phyloP scores from a whole-genome alignment of 1,140 invertebrate species.

The Panulirus ornatus region DNA sequence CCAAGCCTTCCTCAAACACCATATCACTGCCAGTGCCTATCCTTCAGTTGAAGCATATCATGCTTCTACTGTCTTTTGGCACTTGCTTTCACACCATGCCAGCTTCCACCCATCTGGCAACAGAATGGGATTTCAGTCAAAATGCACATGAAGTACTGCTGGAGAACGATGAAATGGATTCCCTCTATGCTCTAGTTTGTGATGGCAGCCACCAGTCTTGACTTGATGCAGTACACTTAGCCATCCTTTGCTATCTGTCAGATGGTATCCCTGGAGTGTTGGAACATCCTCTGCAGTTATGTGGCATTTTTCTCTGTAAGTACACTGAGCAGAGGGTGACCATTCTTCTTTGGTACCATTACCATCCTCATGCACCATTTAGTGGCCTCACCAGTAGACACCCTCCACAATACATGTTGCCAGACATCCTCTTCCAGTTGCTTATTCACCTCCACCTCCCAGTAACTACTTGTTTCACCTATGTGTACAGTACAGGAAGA shows the following conservation, averaged over 20 bases:
- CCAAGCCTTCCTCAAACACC: neutral
- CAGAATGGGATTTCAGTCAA: neutral
- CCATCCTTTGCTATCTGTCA: neutral
- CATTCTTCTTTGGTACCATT: neutral
- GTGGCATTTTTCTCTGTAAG: neutral
- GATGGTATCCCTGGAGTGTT: neutral
- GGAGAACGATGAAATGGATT: neutral
- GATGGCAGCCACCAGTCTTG: neutral
- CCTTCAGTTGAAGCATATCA: neutral
- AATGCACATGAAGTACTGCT: neutral
- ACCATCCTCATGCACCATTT: neutral
- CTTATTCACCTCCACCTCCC: neutral
- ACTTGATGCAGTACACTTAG: neutral
- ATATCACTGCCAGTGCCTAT: neutral
- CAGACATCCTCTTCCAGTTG: neutral
- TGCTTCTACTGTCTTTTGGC: neutral
- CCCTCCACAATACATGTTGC: neutral
- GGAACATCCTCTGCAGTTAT: neutral
- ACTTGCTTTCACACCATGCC: neutral
- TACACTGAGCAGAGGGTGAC: neutral
- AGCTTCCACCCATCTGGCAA: neutral
- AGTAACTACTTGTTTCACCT: too few species aligned
- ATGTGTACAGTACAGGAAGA: too few species aligned
- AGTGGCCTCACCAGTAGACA: neutral
- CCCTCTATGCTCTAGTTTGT: neutral